Base-by-base conservation (phyloP, 2,888 invertebrate genomes). In the Azorinus chamasolen region DNA sequence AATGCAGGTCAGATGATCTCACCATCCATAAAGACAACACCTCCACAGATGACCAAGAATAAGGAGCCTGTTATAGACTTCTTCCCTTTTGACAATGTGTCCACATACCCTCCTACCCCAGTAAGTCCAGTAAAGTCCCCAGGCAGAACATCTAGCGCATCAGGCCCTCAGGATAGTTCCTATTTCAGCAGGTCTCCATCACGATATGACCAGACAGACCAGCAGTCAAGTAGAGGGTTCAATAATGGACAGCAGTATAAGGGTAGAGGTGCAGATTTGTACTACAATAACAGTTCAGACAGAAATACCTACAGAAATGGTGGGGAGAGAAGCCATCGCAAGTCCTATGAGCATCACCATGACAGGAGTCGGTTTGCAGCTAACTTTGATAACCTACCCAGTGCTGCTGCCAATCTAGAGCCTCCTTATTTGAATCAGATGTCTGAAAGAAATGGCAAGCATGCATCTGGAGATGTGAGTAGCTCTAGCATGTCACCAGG, bases 61-160 rank as follows among this genome's bases (percentile, higher is more conserved):
- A 39, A 53, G 27, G 59, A 68, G 58, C 78, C 71, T 8, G 79
- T 75, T 16, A 58, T 62, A 46, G 80, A 80, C 37, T 80, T 80
- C 51, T 80, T 76, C 18, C 80, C 80, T 27, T 80, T 80, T 63
- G 69, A 72, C 16, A 80, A 69, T 70, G 76, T 80, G 12, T 80
- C 80, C 3, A 73, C 73, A 10, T 80, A 80, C 46, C 80, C 80
- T 22, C 66, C 76, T 20, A 70, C 80, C 1, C 76, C 76, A 3
- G 53, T 46, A 16, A 64, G 64, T 32, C 64, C 64, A 0, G 12
- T 59, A 14, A 65, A 58, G 25, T 70, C 70, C 18, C 80, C 80
- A 2, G 32, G 41, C 16, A 80, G 76, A 48, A 53, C 69, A 2
- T 37, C 64, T 4, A 59, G n/a, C 18, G 2, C 22, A 18, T 12